Percentiles rank a stretch among this genome's conserved stretches.
phyloP scores from a whole-genome alignment of 2,113 vertebrate genomes.

The Polyodon spathula region DNA sequence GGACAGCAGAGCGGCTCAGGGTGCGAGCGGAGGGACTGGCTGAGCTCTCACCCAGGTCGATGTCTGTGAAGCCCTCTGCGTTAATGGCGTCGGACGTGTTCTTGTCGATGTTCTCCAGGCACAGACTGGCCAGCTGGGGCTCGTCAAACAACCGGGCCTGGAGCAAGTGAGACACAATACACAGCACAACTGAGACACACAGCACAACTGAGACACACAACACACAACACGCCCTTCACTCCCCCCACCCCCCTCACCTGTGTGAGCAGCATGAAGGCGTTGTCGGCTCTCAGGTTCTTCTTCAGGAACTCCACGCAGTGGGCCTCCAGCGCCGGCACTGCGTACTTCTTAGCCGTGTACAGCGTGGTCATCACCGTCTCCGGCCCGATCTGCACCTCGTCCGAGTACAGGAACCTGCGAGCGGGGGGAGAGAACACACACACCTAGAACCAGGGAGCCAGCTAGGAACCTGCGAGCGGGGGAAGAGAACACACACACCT shows the following conservation, averaged over 20 bases:
- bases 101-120: constrained; percentile 93
- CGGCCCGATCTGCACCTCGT: constrained; percentile 92
- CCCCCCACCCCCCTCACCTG: constrained; percentile 62
- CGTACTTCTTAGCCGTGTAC: constrained; percentile 94
- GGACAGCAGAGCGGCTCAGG: neutral
- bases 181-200: constrained; percentile 3
- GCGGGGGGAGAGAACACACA: neutral
- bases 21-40: neutral
- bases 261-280: constrained; percentile 91
- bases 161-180: constrained; percentile 15
- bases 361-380: constrained; percentile 97
- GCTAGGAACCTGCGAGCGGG: constrained; percentile 38
- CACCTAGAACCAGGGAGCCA: neutral
- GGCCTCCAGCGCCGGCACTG: constrained; percentile 87
- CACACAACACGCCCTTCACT: neutral
- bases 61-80: constrained; percentile 90
- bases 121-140: constrained; percentile 90
- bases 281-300: constrained; percentile 92
- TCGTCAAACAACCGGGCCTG: constrained; percentile 91
- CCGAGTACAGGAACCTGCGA: constrained; percentile 89
- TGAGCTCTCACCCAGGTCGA: constrained; percentile 71
- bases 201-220: neutral
- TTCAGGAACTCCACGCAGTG: constrained; percentile 96
- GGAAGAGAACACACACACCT: neutral
- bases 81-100: constrained; percentile 87